A percentile compares a stretch with the other conserved stretches of the same genome.
These are phyloP conservation scores for Myotis planiceps DNA, from an alignment of 2,797 vertebrate species.

Conservation along the genomic window DNA sequence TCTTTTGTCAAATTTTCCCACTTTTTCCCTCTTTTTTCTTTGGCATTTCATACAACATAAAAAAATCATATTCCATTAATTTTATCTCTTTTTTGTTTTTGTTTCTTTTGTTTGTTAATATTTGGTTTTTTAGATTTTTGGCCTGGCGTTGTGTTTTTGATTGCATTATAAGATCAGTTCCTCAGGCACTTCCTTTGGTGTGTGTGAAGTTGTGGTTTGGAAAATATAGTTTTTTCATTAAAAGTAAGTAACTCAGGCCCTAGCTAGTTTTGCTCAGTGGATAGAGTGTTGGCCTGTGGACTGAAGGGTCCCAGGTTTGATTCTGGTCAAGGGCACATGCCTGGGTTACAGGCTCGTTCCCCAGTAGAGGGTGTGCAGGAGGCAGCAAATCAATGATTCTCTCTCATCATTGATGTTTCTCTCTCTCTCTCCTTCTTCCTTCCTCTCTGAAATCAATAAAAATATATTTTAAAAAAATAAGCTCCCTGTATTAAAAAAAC, in stretches of 20 bases:
- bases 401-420: neutral
- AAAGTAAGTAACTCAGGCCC: neutral
- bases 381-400: neutral
- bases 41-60: too few species aligned
- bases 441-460: too few species aligned
- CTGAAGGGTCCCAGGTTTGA: neutral
- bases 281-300: neutral
- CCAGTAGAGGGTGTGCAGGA: neutral
- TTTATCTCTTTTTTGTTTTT: neutral
- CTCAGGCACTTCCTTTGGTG: neutral
- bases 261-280: neutral
- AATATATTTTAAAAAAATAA: too few species aligned
- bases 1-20: neutral
- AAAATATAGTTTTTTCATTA: neutral
- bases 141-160: constrained; percentile 4
- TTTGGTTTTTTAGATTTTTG: neutral
- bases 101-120: neutral
- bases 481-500: neutral
- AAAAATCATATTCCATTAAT: too few species aligned
- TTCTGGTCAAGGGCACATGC: neutral
- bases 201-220: constrained; percentile 27
- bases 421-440: too few species aligned
- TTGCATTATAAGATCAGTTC: neutral
- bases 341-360: neutral
- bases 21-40: neutral